Percentiles rank a stretch among this genome's conserved stretches.
phyloP scores from a whole-genome alignment of 2,113 vertebrate genomes.

The Oceanodroma tethys region DNA sequence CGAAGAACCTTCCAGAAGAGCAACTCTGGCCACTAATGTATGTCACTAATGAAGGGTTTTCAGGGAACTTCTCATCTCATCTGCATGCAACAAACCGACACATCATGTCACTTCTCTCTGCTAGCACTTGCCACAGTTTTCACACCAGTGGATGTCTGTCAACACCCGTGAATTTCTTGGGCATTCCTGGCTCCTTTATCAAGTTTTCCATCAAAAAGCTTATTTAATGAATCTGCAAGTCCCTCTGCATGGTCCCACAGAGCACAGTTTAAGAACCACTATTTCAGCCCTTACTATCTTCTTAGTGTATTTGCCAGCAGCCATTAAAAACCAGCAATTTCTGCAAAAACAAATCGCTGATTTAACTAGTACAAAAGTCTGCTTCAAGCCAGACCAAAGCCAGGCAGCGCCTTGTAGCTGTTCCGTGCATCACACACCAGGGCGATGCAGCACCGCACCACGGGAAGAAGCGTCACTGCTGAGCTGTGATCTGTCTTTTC shows the following conservation, averaged over 20 bases:
- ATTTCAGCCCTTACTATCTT: neutral
- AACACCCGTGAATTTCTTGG: neutral
- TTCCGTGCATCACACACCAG: neutral
- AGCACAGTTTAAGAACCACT: neutral
- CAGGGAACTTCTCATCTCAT: neutral
- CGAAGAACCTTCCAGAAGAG: neutral
- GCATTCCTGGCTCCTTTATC: neutral
- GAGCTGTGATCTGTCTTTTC: neutral
- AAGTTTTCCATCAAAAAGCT: neutral
- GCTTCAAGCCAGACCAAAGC: neutral
- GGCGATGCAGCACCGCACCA: neutral
- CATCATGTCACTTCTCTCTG: neutral
- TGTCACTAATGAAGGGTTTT: neutral
- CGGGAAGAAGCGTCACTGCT: neutral
- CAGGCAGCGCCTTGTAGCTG: neutral
- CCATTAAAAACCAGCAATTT: neutral
- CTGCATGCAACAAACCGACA: neutral
- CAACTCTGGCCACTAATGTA: neutral
- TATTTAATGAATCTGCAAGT: neutral
- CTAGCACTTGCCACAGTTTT: neutral
- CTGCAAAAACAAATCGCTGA: neutral
- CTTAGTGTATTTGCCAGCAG: accelerated
- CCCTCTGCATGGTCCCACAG: neutral
- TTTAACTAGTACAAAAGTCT: neutral
- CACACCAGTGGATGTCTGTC: neutral